These are phyloP conservation scores for Ashinkailepas kermadecensis DNA, from an alignment of 2,888 invertebrate genomes.

Conservation along the genomic window DNA sequence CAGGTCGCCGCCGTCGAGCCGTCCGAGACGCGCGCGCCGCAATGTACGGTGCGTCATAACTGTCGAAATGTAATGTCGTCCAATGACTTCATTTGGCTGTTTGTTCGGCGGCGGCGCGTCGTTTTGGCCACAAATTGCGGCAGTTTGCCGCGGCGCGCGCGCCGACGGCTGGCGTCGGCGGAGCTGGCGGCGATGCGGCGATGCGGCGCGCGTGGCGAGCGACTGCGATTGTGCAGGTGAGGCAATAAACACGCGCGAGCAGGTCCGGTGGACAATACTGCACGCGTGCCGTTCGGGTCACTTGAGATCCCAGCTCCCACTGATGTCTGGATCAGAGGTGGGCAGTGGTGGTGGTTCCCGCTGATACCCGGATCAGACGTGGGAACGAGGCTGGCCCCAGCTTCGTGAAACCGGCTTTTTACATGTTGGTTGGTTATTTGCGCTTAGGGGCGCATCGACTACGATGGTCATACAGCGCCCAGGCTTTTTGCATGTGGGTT, in stretches of 20 bases:
- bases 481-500: too few species aligned
- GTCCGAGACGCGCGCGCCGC: neutral
- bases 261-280: neutral
- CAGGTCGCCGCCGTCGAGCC: neutral
- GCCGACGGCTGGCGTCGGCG: neutral
- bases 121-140: neutral
- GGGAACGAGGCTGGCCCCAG: too few species aligned
- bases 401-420: too few species aligned
- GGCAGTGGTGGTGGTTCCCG: too few species aligned
- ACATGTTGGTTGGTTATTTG: too few species aligned
- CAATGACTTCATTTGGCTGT: conserved; percentile 22
- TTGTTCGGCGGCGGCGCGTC: neutral
- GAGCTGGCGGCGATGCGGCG: neutral
- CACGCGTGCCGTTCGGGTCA: neutral
- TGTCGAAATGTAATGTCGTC: conserved; percentile 18
- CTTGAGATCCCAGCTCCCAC: too few species aligned
- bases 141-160: neutral
- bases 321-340: too few species aligned
- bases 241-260: too few species aligned
- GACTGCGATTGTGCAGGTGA: neutral
- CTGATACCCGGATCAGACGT: too few species aligned
- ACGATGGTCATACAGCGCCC: too few species aligned
- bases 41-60: conserved; percentile 16
- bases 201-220: neutral
- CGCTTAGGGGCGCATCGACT: too few species aligned